phyloP scores from a whole-genome alignment of 2,888 invertebrate species.

The Branchipolynoe longqiensis region DNA sequence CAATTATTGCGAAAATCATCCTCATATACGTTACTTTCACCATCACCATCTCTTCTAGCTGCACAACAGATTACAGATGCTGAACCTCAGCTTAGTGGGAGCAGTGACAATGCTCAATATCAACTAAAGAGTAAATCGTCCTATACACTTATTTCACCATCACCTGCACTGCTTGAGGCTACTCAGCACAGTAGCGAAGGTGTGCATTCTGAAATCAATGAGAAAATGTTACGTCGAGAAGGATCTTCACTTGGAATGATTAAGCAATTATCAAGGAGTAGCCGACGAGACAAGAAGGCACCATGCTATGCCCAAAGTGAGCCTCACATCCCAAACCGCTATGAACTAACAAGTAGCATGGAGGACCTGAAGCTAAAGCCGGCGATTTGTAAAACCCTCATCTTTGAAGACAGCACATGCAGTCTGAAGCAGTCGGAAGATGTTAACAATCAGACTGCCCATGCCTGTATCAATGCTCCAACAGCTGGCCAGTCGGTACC shows the following conservation, averaged over 20 bases:
- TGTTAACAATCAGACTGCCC: neutral
- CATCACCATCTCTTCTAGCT: too few relatives aligned
- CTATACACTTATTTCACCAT: constrained; percentile 1
- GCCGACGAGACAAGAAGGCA: neutral
- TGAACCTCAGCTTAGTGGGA: neutral
- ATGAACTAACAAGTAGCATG: constrained; percentile 62
- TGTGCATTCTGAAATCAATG: neutral
- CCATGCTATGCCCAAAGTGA: neutral
- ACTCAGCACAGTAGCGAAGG: neutral
- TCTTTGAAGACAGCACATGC: constrained; percentile 35
- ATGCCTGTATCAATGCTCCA: neutral
- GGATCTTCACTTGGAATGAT: neutral
- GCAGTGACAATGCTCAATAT: too few relatives aligned
- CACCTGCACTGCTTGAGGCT: neutral
- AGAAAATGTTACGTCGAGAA: neutral
- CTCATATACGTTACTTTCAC: too few relatives aligned
- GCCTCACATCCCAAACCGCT: neutral
- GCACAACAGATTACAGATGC: too few relatives aligned
- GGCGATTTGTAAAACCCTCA: constrained; percentile 58
- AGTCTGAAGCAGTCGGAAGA: too few relatives aligned
- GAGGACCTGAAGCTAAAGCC: constrained; percentile 64
- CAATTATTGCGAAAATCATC: too few relatives aligned
- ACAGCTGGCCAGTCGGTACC: neutral
- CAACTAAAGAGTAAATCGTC: too few relatives aligned
- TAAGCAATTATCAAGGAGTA: neutral